These are phyloP conservation scores for Clinocottus analis DNA, from an alignment of 2,113 vertebrate genomes.

Conservation along the genomic window DNA sequence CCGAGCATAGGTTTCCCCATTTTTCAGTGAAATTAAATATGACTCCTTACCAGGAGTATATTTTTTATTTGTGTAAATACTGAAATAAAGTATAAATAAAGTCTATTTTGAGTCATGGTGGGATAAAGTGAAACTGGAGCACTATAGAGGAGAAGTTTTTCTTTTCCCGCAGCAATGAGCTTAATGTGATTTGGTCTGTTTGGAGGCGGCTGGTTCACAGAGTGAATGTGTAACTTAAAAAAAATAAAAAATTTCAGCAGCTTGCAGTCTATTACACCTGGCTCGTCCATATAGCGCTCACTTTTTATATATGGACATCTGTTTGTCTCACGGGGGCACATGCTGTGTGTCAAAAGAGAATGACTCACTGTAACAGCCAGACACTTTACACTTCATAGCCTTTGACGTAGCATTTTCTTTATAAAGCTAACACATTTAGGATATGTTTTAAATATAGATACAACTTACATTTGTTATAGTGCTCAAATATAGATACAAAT, in stretches of 20 bases:
- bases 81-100: slow-evolving; percentile 25
- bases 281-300: background rate
- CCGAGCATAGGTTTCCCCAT: background rate
- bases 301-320: background rate
- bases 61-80: slow-evolving; percentile 27
- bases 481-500: too few species aligned
- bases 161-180: background rate
- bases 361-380: slow-evolving; percentile 11
- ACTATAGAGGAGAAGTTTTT: background rate
- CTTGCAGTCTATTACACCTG: slow-evolving; percentile 4
- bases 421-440: background rate
- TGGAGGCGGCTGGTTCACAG: background rate
- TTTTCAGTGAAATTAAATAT: background rate
- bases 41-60: background rate
- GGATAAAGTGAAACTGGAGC: slow-evolving; percentile 10
- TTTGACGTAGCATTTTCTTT: slow-evolving; percentile 9
- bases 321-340: background rate
- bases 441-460: background rate
- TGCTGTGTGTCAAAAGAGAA: slow-evolving; percentile 13
- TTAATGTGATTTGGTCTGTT: slow-evolving; percentile 12
- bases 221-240: background rate
- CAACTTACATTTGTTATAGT: too few species aligned
- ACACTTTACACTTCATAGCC: background rate
- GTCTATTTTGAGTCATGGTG: slow-evolving; percentile 10
- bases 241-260: background rate